phyloP scores from a whole-genome alignment of 2,888 invertebrate species.

The Melanchra persicariae region DNA sequence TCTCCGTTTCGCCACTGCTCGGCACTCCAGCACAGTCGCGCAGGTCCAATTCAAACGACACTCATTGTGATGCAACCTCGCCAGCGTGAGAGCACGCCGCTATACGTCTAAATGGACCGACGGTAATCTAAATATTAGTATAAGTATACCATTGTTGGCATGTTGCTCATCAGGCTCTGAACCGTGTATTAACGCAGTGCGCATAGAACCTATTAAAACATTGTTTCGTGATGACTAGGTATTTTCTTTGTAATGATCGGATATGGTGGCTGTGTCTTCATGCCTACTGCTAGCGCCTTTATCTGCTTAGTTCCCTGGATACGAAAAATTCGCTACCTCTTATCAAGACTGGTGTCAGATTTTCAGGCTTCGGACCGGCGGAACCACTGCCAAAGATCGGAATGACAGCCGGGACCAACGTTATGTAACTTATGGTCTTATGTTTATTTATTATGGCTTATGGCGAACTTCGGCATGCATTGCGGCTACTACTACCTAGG shows the following conservation, averaged over 20 bases:
- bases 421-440: too few relatives aligned
- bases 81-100: conserved; percentile 71
- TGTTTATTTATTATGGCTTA: too few relatives aligned
- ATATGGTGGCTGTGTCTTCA: conserved; percentile 1
- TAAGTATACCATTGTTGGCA: conserved; percentile 60
- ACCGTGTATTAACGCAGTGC: conserved; percentile 42
- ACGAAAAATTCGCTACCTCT: background rate
- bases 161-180: conserved; percentile 56
- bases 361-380: too few relatives aligned
- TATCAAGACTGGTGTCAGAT: too few relatives aligned
- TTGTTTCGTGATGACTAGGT: conserved; percentile 46
- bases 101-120: conserved; percentile 62
- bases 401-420: too few relatives aligned
- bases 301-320: background rate
- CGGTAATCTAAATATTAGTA: conserved; percentile 66
- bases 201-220: conserved; percentile 43
- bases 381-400: too few relatives aligned
- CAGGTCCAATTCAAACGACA: conserved; percentile 73
- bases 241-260: conserved; percentile 29
- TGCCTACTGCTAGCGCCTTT: background rate
- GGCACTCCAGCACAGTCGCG: conserved; percentile 55
- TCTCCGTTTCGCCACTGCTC: conserved; percentile 68
- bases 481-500: too few relatives aligned
- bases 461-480: too few relatives aligned
- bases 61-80: conserved; percentile 68